Percentiles rank a stretch among this genome's conserved stretches.
These are phyloP conservation scores for Papilio aristodemus DNA, from an alignment of 1,140 invertebrate genomes.

Conservation along the genomic window DNA sequence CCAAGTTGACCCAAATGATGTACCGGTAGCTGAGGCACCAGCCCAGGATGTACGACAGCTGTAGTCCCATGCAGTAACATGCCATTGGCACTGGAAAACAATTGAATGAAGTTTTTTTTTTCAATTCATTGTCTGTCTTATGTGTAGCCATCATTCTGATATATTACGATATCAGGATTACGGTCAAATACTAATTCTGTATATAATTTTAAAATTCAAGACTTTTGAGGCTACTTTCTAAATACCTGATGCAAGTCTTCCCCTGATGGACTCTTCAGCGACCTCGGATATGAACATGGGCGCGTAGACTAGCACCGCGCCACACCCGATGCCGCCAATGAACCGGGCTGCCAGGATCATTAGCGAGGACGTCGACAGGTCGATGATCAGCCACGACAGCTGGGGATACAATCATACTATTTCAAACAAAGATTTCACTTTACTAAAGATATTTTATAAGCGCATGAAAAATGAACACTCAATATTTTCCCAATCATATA, in stretches of 20 bases:
- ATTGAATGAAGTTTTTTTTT: no score
- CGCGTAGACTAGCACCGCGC: constrained; percentile 80
- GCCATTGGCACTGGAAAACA: constrained; percentile 47
- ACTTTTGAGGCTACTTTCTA: no score
- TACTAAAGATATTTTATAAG: no score
- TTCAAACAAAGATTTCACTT: no score
- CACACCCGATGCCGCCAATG: constrained; percentile 81
- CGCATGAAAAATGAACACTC: no score
- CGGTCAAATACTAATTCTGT: no score
- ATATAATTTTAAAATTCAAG: no score
- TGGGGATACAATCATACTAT: constrained; percentile 28
- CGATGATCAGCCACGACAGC: constrained; percentile 61
- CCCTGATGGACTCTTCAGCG: constrained; percentile 83
- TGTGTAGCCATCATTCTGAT: no score
- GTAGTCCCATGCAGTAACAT: constrained; percentile 78
- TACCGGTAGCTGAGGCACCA: constrained; percentile 67
- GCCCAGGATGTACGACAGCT: constrained; percentile 84
- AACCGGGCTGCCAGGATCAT: constrained; percentile 81
- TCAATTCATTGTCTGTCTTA: no score
- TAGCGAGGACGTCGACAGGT: constrained; percentile 63
- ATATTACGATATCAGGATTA: no score
- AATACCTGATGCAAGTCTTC: constrained; percentile 81
- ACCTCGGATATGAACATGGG: constrained; percentile 84
- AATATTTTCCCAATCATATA: no score
- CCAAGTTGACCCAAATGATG: constrained; percentile 57